Percentiles rank a stretch among this genome's conserved stretches.
phyloP scores from a whole-genome alignment of 2,888 invertebrate genomes.

The Ochropleura plecta region DNA sequence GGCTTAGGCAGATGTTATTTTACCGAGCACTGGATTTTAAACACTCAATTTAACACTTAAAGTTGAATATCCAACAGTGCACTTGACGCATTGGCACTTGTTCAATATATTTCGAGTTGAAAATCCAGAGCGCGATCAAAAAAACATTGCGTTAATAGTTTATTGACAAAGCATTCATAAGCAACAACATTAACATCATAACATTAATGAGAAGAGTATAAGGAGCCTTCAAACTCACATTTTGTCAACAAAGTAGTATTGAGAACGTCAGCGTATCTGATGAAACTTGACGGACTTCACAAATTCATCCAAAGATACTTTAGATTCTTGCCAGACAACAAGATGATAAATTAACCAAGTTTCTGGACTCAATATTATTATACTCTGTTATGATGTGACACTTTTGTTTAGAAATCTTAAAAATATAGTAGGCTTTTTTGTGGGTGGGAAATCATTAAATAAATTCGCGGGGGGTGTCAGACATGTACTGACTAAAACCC shows the following conservation, averaged over 20 bases:
- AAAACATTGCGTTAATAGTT: neutral
- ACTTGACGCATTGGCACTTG: no score
- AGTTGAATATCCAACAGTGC: no score
- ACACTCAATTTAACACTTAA: no score
- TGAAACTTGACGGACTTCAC: conserved; percentile 80
- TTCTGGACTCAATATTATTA: conserved; percentile 78
- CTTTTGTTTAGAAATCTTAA: conserved; percentile 63
- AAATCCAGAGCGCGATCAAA: neutral
- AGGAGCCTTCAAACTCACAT: conserved; percentile 71
- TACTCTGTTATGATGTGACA: conserved; percentile 70
- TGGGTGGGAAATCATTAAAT: no score
- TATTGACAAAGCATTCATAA: conserved; percentile 39
- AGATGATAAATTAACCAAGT: conserved; percentile 87
- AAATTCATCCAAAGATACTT: conserved; percentile 74
- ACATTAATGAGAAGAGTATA: conserved; percentile 31
- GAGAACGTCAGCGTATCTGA: conserved; percentile 68
- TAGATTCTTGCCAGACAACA: conserved; percentile 69
- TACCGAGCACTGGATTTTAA: neutral
- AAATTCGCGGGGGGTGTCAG: no score
- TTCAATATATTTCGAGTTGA: neutral
- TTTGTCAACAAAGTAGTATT: conserved; percentile 77
- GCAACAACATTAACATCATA: no score
- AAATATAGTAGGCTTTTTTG: conserved; percentile 10
- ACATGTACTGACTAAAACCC: no score
- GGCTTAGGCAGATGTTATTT: neutral